phyloP scores from a whole-genome alignment of 2,888 invertebrate species.

The Pristionchus exspectatus region DNA sequence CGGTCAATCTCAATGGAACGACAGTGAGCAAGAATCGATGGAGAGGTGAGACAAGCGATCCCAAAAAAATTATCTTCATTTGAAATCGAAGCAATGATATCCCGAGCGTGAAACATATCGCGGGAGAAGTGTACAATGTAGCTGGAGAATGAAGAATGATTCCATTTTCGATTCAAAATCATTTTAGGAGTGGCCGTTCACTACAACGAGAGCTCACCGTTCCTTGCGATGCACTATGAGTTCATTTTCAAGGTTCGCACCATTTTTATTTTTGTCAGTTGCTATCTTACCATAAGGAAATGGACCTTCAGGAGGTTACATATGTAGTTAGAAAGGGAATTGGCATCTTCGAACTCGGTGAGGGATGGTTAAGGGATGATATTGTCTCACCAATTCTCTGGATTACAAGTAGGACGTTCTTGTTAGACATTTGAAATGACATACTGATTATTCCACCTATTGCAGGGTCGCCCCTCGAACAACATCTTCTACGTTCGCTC shows the following conservation, averaged over 20 bases:
- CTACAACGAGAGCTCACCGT: conserved; percentile 91
- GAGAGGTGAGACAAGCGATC: conserved; percentile 80
- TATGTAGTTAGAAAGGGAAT: no score
- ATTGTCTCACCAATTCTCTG: no score
- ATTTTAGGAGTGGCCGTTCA: conserved; percentile 88
- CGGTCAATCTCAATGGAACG: conserved; percentile 91
- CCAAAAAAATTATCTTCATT: not conserved
- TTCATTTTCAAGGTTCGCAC: conserved; percentile 82
- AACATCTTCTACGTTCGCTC: conserved; percentile 81
- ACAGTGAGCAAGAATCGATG: conserved; percentile 91
- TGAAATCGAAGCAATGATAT: conserved; percentile 60
- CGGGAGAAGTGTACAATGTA: not conserved
- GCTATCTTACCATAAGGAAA: not conserved
- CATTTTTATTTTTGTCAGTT: not conserved
- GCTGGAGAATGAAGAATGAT: no score
- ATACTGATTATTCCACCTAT: no score
- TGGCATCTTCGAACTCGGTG: no score
- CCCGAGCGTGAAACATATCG: not conserved
- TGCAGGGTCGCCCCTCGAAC: conserved; percentile 75
- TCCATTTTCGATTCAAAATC: no score
- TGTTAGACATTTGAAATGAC: no score
- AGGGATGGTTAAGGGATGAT: no score
- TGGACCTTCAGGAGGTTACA: no score
- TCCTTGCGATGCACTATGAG: conserved; percentile 89
- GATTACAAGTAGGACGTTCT: no score